These are phyloP conservation scores for Drosophila chauvacae DNA, from an alignment of 1,140 invertebrate genomes.

Conservation along the genomic window DNA sequence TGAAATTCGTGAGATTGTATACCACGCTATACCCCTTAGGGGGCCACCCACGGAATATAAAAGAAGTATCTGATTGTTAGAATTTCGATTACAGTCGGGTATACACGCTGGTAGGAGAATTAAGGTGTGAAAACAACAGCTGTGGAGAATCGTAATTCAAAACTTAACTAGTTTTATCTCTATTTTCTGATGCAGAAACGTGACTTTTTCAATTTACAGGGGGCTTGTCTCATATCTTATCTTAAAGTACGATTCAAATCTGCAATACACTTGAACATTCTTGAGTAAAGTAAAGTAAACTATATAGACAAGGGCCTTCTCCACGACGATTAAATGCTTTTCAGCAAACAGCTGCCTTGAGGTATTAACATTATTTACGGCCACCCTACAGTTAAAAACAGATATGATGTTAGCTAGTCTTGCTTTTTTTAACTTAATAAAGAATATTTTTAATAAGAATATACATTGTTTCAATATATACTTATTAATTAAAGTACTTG, in stretches of 20 bases:
- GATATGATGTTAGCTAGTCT: no score
- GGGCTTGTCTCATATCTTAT: background rate
- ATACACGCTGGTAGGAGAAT: no score
- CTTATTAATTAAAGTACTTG: background rate
- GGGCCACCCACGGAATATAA: background rate
- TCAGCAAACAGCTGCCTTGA: background rate
- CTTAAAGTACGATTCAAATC: background rate
- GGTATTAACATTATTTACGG: background rate
- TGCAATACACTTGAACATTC: background rate
- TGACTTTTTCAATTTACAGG: background rate
- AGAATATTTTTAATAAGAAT: no score
- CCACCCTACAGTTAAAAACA: no score
- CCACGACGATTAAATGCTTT: background rate
- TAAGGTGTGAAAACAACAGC: background rate
- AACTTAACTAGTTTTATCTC: background rate
- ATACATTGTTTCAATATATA: background rate
- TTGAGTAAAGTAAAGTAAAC: background rate
- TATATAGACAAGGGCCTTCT: conserved; percentile 1
- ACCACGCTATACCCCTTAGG: background rate
- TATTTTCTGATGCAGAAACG: background rate
- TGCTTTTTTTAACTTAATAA: background rate
- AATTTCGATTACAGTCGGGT: background rate
- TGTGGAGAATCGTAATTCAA: background rate
- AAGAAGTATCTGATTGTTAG: background rate
- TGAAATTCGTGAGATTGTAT: background rate